Evolutionary conservation across 2,113 vertebrate genomes (phyloP), one percentile per base, ranked within the genome.

Genomic region (Pseudolaguvia tuberculata): DNA sequence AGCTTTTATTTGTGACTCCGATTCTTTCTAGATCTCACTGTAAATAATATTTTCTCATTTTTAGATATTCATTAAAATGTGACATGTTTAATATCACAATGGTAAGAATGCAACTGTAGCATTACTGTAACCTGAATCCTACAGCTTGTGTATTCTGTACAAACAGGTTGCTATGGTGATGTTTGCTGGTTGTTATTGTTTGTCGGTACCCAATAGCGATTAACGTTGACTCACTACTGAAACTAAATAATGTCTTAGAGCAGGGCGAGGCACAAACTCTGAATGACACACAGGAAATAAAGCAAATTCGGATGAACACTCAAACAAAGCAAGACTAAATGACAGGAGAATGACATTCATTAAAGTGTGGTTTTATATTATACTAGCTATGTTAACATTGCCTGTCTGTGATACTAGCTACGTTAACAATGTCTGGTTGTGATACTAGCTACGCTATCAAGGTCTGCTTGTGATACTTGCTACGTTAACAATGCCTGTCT

Each of bases 151-250:
- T 31, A 51, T 63, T 9, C 56, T 73, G 63, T 73, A 12, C 45
- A 35, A 21, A 51, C 31, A 75, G 11, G 77, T 79, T 77, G 71
- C 74, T 67, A 73, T 4, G 77, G 62, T 9, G 48, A 70, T 42
- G 71, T 21, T 50, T 57, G 62, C 35, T 51, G 59, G 75, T 77
- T 59, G 50, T 62, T 58, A 25, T 55, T 68, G 35, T 59, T 53
- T 72, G 42, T 2, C 7, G 18, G 29, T 31, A 53, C 25, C 35
- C 58, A 7, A 7, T 1, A 47, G 53, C 65, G 50, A 51, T 51
- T 50, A 71, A 55, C 35, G 35, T 6, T 75, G 71, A 74, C 53
- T 79, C 65, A 79, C 27, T 52, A 29, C 45, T 68, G 75, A 71
- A 77, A 77, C 66, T 25, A 65, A n/a, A 69, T 21, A 39, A 8